A percentile compares a stretch with the other conserved stretches of the same genome.
phyloP scores from a whole-genome alignment of 2,113 vertebrate genomes.

The Perca fluviatilis region DNA sequence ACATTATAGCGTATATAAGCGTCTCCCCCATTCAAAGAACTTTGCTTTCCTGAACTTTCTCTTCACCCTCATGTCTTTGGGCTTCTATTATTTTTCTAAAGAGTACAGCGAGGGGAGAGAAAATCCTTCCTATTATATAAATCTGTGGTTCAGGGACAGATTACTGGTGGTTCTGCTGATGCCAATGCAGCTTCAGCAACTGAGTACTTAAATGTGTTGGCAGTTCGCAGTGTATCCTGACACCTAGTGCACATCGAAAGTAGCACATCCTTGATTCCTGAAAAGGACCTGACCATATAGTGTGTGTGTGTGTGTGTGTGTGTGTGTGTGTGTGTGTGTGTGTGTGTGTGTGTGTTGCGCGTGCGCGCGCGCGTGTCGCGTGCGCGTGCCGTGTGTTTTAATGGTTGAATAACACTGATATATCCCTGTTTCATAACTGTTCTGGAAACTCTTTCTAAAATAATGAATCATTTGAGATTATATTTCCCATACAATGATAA shows the following conservation, averaged over 20 bases:
- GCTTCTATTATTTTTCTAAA: slow-evolving; percentile 18
- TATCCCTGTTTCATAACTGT: background rate
- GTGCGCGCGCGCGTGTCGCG: no score
- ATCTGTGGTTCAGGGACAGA: slow-evolving; percentile 25
- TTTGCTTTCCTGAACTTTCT: slow-evolving; percentile 19
- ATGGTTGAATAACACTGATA: background rate
- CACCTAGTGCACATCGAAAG: slow-evolving; percentile 57
- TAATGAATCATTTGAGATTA: background rate
- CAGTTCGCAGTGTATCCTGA: slow-evolving; percentile 24
- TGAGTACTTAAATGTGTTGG: background rate
- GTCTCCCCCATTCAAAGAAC: background rate
- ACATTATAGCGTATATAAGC: background rate
- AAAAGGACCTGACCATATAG: background rate
- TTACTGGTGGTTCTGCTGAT: slow-evolving; percentile 44
- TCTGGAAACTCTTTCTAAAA: no score
- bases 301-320: background rate
- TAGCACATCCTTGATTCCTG: background rate
- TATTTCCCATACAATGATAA: background rate
- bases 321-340: no score
- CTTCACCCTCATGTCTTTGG: background rate
- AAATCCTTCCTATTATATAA: slow-evolving; percentile 57
- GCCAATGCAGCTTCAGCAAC: slow-evolving; percentile 45
- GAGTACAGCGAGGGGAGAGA: background rate
- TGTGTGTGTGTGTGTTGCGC: no score
- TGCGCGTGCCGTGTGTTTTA: background rate